Base-by-base conservation (phyloP, 2,797 vertebrate genomes). In the Liparis tanakae region DNA sequence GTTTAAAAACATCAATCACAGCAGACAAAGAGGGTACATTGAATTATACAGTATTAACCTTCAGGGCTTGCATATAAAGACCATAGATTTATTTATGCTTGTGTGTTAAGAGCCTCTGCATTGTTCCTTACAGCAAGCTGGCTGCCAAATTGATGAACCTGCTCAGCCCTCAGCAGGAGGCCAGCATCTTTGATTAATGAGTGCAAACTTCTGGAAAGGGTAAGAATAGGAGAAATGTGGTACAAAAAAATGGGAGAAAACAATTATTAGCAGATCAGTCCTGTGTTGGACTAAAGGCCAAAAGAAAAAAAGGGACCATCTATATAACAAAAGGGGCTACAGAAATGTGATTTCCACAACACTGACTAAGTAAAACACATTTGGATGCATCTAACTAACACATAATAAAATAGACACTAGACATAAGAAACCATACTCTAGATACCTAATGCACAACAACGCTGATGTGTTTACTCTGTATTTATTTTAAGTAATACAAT, bases 1-100 rank as follows among this genome's bases (percentile, higher is more conserved):
- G 94, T 94, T 96, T 94, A 91, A 95, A 95, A 96, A 95, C 96
- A 97, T 97, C 96, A 95, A 96, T 96, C 96, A 97, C 94, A 91
- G 94, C 87, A 96, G 83, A 96, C 94, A 96, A 95, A 96, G 95
- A 96, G 94, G 94, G 94, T 95, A 95, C 94, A 95, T 74, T 94
- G 93, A 96, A 97, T 97, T 97, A 98, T 96, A 96, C 96, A 96
- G 96, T 93, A 97, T 96, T 96, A 98, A 97, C 97, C 97, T 97
- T 96, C 94, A 96, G 95, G 95, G 93, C 96, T 95, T 96, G 95
- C 95, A 96, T 96, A 96, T 94, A 96, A 96, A 96, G 96, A 96
- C 94, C 90, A 95, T 87, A 94, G 94, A 95, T 96, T 96, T 97
- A 96, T 97, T 97, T 97, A 95, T 96, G 96, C 94, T 93, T 92